phyloP scores from a whole-genome alignment of 2,797 vertebrate genomes.

The Chelonia mydas region DNA sequence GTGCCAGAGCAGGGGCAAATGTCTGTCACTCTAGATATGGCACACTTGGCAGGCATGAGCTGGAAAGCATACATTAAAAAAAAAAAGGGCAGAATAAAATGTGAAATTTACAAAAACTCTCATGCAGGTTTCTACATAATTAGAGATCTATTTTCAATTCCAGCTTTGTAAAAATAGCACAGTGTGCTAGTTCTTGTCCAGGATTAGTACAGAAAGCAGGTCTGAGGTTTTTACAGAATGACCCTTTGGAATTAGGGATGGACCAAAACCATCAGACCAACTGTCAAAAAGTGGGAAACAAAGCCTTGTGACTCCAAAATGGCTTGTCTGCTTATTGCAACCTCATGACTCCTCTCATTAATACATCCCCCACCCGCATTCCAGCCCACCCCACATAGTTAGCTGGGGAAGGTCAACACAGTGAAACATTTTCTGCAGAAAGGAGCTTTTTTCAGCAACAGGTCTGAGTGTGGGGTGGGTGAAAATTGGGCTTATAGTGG shows the following conservation, averaged over 20 bases:
- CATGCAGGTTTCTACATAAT: not conserved
- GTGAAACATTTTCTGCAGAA: not conserved
- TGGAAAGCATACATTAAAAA: rapidly evolving
- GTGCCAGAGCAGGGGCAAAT: not conserved
- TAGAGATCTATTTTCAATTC: not conserved
- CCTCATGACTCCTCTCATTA: slow-evolving; percentile 2
- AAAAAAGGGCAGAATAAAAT: not conserved
- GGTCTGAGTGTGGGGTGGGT: not conserved
- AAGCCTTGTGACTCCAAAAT: not conserved
- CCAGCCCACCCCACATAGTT: slow-evolving; percentile 39
- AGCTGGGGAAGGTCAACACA: slow-evolving; percentile 40
- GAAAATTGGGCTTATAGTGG: slow-evolving; percentile 48
- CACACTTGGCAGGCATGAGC: rapidly evolving
- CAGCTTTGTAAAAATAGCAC: not conserved
- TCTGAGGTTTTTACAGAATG: not conserved
- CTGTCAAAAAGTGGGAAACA: not conserved
- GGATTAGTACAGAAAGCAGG: not conserved
- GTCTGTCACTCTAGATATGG: rapidly evolving
- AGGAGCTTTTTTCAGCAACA: slow-evolving; percentile 50
- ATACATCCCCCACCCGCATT: not conserved
- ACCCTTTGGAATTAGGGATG: not conserved
- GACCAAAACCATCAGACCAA: not conserved
- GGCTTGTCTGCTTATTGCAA: not conserved
- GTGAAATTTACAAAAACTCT: not conserved
- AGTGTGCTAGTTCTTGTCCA: not conserved